Evolutionary conservation across 2,113 vertebrate genomes (phyloP).

Genomic region (Tetrao urogallus): DNA sequence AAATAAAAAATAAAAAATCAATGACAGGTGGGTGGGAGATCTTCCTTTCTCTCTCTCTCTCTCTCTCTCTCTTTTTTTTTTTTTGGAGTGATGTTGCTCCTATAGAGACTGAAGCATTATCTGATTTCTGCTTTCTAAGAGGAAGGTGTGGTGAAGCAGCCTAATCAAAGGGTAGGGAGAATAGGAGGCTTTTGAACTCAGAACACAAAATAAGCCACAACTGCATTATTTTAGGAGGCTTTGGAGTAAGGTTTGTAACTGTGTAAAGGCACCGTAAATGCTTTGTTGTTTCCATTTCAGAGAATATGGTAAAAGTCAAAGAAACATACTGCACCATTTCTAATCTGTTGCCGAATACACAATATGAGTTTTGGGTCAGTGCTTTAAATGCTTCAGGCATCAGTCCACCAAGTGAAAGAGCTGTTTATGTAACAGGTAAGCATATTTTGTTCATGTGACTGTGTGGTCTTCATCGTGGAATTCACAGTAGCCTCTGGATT

Average conservation of each 20-base stretch:
- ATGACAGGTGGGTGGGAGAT: neutral
- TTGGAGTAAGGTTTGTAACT: neutral
- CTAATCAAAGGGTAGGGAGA: neutral
- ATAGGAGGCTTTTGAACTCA: neutral
- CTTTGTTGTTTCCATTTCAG: constrained; percentile 70
- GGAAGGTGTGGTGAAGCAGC: neutral
- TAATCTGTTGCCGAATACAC: constrained; percentile 87
- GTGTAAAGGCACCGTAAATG: constrained; percentile 1
- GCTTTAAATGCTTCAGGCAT: constrained; percentile 89
- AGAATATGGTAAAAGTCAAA: constrained; percentile 83
- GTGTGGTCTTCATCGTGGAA: neutral
- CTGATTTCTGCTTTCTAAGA: constrained; percentile 1
- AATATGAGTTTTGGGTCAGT: constrained; percentile 95
- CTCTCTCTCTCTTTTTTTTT: too few relatives aligned
- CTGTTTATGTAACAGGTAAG: constrained; percentile 92
- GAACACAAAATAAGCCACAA: neutral
- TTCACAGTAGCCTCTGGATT: neutral
- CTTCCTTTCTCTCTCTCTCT: neutral
- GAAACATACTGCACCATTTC: constrained; percentile 91
- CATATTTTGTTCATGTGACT: neutral
- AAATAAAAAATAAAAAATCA: neutral
- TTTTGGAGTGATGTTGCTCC: neutral
- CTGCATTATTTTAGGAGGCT: neutral
- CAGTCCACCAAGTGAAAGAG: constrained; percentile 89
- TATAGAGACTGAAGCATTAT: neutral